These are phyloP conservation scores for Vireo altiloquus DNA, from an alignment of 2,113 vertebrate genomes.

Conservation along the genomic window DNA sequence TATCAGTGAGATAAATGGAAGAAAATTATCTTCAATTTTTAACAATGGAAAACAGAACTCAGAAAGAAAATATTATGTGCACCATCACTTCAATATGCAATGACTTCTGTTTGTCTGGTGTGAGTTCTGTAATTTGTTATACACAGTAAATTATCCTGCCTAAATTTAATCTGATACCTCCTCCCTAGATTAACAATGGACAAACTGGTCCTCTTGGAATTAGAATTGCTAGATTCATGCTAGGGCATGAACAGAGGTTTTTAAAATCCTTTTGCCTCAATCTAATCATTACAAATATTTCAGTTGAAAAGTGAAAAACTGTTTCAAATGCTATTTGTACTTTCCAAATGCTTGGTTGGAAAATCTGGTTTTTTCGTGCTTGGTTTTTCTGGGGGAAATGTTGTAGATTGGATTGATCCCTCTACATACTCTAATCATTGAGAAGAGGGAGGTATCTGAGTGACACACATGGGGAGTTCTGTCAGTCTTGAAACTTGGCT, in stretches of 20 bases:
- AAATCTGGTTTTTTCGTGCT: not conserved
- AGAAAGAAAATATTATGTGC: not conserved
- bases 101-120: not conserved
- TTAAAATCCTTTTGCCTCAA: not conserved
- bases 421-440: not conserved
- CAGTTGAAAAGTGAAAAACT: not conserved
- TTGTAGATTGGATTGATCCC: not conserved
- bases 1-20: not conserved
- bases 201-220: not conserved
- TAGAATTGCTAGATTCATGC: not conserved
- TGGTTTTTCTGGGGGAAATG: not conserved
- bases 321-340: not conserved
- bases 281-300: not conserved
- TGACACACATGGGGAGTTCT: accelerated
- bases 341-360: not conserved
- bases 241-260: not conserved
- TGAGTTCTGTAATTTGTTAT: not conserved
- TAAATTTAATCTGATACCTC: not conserved
- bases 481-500: not conserved
- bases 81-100: not conserved
- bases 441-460: not conserved
- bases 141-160: not conserved
- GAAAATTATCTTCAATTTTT: not conserved
- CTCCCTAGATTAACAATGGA: not conserved
- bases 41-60: not conserved